Evolutionary conservation across 2,797 vertebrate species (phyloP).

Genomic region (Hozukius guyotensis): DNA sequence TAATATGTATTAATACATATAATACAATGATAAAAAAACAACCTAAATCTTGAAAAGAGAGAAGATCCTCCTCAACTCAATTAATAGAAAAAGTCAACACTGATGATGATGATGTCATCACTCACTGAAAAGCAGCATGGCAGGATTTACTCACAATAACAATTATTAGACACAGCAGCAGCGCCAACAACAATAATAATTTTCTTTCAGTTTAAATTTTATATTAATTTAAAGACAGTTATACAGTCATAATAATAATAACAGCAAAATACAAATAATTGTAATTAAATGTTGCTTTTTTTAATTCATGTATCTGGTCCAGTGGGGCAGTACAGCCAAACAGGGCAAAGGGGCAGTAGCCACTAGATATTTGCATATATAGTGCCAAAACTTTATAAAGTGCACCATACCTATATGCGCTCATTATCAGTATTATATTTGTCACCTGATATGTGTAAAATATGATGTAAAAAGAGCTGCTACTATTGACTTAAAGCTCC

Average conservation of each 20-base stretch:
- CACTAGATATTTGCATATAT: too few relatives aligned
- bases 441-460: not conserved
- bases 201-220: too few relatives aligned
- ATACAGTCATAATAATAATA: too few relatives aligned
- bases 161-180: not conserved
- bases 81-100: not conserved
- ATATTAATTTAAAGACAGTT: too few relatives aligned
- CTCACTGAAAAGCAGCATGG: rapidly evolving
- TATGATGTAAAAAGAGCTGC: not conserved
- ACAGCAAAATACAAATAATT: not conserved
- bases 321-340: not conserved
- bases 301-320: not conserved
- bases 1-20: too few relatives aligned
- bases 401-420: not conserved
- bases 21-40: not conserved
- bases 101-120: not conserved
- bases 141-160: not conserved
- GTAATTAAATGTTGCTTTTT: not conserved
- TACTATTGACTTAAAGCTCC: not conserved
- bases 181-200: too few relatives aligned
- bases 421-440: not conserved
- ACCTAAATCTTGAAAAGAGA: not conserved
- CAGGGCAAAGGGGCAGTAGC: not conserved
- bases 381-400: not conserved
- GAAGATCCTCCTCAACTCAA: not conserved